Base-by-base conservation (phyloP, 2,113 vertebrate species). In the Carassius carassius region DNA sequence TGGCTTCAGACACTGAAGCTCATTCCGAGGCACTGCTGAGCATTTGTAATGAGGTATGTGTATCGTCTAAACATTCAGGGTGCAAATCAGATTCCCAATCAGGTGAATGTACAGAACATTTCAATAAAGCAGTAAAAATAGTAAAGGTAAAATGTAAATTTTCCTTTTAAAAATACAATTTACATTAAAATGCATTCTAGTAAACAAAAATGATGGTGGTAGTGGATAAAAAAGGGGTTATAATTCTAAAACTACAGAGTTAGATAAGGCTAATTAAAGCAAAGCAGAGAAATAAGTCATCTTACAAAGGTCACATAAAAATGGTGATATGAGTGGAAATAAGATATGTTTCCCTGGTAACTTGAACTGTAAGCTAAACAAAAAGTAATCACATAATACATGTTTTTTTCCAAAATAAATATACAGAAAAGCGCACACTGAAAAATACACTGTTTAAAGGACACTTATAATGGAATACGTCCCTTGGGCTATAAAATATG, bases 31-130 rank as follows among this genome's bases (percentile, higher is more conserved):
- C 83, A 86, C 90, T 92, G 91, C 76, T 90, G 86, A 90, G 92
- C 91, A 93, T 93, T 90, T 92, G 54, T 90, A 93, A 93, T 94
- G 91, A 93, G 84, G 65, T 77, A 80, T 51, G 47, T 35, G 41
- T 54, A 78, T 19, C 65, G 2, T 4, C 82, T 25, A 67, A 78
- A 62, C 54, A 41, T 41, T 41, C 37, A 41, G 37, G 1, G 37
- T 7, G 1, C 37, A 84, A 73, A 84, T 78, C 3, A n/a, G 54
- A 81, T 62, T 67, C 25, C 47, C 84, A 79, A 51, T n/a, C 47
- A 62, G 60, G 69, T 49, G 35, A 37, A 37, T 37, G 35, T 47
- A 10, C 35, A 60, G 83, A 78, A 47, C 83, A 47, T 56, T 88
- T 83, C 47, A 73, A 73, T 17, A n/a, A 25, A 13, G 51, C 47